These are phyloP conservation scores for Agrochola litura DNA, from an alignment of 2,888 invertebrate species.

Conservation along the genomic window DNA sequence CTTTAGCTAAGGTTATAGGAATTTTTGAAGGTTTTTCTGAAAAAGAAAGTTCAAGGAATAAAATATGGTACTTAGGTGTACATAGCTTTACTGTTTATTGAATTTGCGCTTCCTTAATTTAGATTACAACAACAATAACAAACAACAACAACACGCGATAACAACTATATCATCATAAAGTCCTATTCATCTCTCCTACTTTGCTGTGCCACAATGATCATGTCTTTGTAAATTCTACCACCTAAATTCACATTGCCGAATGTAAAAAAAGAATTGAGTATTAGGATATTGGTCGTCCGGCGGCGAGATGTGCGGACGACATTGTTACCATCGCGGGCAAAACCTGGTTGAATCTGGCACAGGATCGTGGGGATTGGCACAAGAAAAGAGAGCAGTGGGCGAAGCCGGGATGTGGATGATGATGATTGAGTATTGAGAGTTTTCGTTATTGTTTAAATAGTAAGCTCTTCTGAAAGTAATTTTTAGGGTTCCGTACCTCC, in stretches of 20 bases:
- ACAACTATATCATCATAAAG: not conserved
- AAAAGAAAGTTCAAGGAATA: not conserved
- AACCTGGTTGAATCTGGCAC: no score
- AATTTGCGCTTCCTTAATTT: not conserved
- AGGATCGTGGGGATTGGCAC: no score
- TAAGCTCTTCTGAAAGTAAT: not conserved
- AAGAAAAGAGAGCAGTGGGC: no score
- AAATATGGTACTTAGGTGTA: not conserved
- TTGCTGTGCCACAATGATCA: not conserved
- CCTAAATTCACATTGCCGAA: not conserved
- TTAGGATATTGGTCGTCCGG: no score
- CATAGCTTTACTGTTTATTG: not conserved
- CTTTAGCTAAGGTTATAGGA: not conserved
- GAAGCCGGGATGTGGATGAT: no score
- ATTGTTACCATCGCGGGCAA: no score
- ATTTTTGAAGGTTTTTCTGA: conserved; percentile 9
- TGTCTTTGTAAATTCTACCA: not conserved
- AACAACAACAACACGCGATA: not conserved
- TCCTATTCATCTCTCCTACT: not conserved
- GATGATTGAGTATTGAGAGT: not conserved
- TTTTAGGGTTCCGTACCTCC: not conserved
- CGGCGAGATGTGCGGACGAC: not conserved
- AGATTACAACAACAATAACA: not conserved
- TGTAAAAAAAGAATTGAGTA: not conserved
- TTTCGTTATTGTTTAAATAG: not conserved